Evolutionary conservation across 2,797 vertebrate genomes (phyloP), one percentile per base, ranked within the genome.

Genomic region (Macrochelys suwanniensis): DNA sequence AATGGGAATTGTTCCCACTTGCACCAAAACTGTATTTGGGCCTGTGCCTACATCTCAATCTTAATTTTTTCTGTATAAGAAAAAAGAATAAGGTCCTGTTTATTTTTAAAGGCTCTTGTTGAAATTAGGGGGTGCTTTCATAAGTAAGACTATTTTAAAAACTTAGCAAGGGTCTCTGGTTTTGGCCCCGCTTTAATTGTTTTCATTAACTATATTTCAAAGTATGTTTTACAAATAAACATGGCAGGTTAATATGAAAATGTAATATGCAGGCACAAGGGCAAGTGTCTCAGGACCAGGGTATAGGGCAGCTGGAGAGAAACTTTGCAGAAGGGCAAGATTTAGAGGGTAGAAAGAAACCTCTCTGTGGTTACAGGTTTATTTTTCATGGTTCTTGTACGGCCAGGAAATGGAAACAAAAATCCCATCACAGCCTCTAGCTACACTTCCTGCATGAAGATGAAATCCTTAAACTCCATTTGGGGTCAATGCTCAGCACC

Each of bases 121-220:
- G 0, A 94, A 89, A 93, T 88, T 81, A 91, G 82, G 7, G 59
- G 90, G 95, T 68, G 96, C 92, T 95, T 95, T 94, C 94, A 95
- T 96, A 84, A 93, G 92, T 96, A 82, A 93, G 92, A 93, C 31
- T 26, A 53, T 89, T 89, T 87, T 77, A 77, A 93, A 26, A 90
- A 82, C 68, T 51, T 95, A 84, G 42, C 2, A 84, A 82, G 87
- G 93, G 28, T 61, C 47, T 86, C 82, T 81, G 86, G 45, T 57
- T 94, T 95, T 89, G 80, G 76, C 79, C 88, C 94, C 71, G 61
- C 19, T 79, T 31, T 65, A 12, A 10, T 11, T 47, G n/a, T 42
- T 81, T 92, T 88, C 19, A 0, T 16, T 85, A 42, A 92, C 51
- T 89, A 86, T 89, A 50, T 80, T 85, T 88, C 13, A 61, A 89